Evolutionary conservation across 2,797 vertebrate species (phyloP), one percentile per base, ranked within the genome.

Genomic region (Acipenser transmontanus): DNA sequence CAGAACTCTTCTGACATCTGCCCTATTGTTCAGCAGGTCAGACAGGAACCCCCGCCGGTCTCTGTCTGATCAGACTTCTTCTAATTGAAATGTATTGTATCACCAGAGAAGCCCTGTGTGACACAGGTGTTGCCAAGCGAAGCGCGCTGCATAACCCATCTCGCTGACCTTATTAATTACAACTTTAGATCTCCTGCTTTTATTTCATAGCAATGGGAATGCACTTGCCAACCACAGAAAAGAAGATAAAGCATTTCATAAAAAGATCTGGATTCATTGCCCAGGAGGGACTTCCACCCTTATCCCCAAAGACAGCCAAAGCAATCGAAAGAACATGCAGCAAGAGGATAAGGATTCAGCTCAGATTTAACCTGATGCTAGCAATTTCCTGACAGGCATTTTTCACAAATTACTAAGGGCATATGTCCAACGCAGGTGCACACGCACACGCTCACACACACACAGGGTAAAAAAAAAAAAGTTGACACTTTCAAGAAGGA

Each of bases 101-200:
- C 72, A 74, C 63, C 61, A 75, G 62, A 62, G 0, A n/a, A 73
- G 74, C 13, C 1, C 69, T 67, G 65, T 68, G 56, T 4, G 72
- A 70, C 75, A 75, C 68, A 47, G 13, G 54, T 69, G 71, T 72
- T 66, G 69, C 61, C 66, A 17, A 66, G 48, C 57, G 60, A 70
- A 71, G 65, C 66, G 54, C 59, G 11, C 66, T 17, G 64, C 67
- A 63, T 60, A 51, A 74, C 68, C 74, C 66, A 63, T 59, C 64
- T 76, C 70, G 74, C 71, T 62, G 71, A 72, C 72, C 70, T 76
- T 71, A 71, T 77, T 77, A 79, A 78, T 76, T 77, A 74, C 70
- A 69, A 69, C 74, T 74, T 74, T 69, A 68, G 59, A 72, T 74
- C 63, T 60, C 62, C 50, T 56, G 63, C 66, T 69, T 68, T 73